A percentile compares a stretch with the other conserved stretches of the same genome.
Evolutionary conservation across 2,113 vertebrate genomes (phyloP).

Genomic region (Odontophorus gujanensis): DNA sequence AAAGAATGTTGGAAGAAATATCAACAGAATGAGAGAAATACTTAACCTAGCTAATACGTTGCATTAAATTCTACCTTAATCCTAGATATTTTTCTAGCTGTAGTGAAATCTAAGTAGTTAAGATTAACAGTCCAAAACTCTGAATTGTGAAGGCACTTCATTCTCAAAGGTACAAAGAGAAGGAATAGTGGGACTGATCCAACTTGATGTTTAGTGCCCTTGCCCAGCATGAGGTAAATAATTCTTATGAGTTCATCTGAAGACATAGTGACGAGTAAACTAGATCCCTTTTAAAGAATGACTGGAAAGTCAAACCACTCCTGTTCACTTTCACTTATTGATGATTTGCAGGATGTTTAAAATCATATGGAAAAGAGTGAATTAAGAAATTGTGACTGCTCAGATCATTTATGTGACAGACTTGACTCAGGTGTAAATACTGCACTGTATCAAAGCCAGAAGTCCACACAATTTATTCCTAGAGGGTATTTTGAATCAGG

Average conservation of each 20-base stretch:
- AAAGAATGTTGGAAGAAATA: not conserved
- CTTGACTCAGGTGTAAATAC: not conserved
- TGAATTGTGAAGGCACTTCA: not conserved
- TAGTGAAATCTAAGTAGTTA: not conserved
- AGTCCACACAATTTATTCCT: not conserved
- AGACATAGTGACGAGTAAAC: not conserved
- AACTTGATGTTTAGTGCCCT: not conserved
- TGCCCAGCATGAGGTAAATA: not conserved
- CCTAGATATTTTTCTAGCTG: not conserved
- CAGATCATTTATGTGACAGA: not conserved
- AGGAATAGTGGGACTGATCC: not conserved
- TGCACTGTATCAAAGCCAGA: not conserved
- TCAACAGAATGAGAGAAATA: not conserved
- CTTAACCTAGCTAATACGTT: accelerated
- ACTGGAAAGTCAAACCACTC: not conserved
- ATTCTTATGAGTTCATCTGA: not conserved
- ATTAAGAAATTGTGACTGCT: not conserved
- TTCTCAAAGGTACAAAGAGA: not conserved
- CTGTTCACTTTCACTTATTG: accelerated
- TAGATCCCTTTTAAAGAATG: not conserved
- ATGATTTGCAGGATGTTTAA: not conserved
- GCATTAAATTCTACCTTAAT: not conserved
- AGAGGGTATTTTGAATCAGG: not conserved
- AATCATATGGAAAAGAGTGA: not conserved
- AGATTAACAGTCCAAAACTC: not conserved